phyloP scores from a whole-genome alignment of 1,140 invertebrate species.

The Holotrichia oblita region DNA sequence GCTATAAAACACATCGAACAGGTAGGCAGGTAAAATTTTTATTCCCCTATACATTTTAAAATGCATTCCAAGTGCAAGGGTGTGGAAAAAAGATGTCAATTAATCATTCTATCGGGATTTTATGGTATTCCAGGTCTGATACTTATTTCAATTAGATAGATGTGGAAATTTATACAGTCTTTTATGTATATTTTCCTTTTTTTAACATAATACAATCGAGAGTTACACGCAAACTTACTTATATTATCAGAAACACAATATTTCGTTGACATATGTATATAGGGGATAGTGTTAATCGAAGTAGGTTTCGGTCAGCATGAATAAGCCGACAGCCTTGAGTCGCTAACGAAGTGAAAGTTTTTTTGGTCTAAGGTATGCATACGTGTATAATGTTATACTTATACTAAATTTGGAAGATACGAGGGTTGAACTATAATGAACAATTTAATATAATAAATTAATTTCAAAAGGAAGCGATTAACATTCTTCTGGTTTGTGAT shows the following conservation, averaged over 20 bases:
- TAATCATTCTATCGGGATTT: not conserved
- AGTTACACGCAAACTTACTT: not conserved
- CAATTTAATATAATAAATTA: not conserved
- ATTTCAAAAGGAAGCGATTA: no score
- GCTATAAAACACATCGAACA: conserved; percentile 4
- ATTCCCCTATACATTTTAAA: not conserved
- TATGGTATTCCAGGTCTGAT: no score
- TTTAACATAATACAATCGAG: not conserved
- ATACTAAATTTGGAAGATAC: not conserved
- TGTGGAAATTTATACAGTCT: not conserved
- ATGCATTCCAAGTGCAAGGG: not conserved
- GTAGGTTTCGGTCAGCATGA: conserved; percentile 17
- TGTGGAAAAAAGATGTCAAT: not conserved
- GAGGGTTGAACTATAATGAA: not conserved
- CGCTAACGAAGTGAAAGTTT: conserved; percentile 21
- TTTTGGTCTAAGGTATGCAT: not conserved
- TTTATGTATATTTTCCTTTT: not conserved
- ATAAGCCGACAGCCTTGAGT: conserved; percentile 11
- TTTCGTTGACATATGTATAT: conserved; percentile 4
- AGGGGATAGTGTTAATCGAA: not conserved
- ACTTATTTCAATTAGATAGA: not conserved
- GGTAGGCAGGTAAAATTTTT: conserved; percentile 28
- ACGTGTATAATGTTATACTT: not conserved
- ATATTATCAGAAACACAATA: not conserved
- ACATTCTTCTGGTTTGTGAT: no score